Conservation (phyloP, 2,888 invertebrate species). For the Coremacera marginata region DNA sequence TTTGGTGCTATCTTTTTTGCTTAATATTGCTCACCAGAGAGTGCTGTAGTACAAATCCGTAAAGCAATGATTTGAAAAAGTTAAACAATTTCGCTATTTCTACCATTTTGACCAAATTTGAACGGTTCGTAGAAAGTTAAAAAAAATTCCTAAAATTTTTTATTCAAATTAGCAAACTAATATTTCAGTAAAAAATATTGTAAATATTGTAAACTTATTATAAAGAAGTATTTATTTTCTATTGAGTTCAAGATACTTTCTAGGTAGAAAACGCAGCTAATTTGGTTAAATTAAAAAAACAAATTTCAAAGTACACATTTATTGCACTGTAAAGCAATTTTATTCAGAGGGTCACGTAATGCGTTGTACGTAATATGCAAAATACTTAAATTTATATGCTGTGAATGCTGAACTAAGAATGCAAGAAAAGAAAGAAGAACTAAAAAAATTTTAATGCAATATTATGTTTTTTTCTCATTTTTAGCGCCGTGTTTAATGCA, state of each 20-base stretch:
- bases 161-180: too few species aligned
- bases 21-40: too few species aligned
- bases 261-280: not conserved
- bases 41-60: too few species aligned
- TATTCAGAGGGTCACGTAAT: not conserved
- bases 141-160: too few species aligned
- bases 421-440: not conserved
- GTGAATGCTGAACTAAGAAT: not conserved
- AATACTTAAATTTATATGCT: not conserved
- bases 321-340: not conserved
- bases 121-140: too few species aligned
- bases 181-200: too few species aligned
- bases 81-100: too few species aligned
- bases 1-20: too few species aligned
- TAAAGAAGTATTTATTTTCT: too few species aligned
- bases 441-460: not conserved
- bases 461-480: not conserved
- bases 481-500: conserved; percentile 28
- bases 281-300: not conserved
- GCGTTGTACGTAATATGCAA: not conserved
- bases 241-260: not conserved
- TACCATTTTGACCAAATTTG: too few species aligned
- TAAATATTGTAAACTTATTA: too few species aligned
- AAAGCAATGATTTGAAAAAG: too few species aligned
- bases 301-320: not conserved